Base-by-base conservation (phyloP, 2,113 vertebrate species). In the Pomatostomus ruficeps region DNA sequence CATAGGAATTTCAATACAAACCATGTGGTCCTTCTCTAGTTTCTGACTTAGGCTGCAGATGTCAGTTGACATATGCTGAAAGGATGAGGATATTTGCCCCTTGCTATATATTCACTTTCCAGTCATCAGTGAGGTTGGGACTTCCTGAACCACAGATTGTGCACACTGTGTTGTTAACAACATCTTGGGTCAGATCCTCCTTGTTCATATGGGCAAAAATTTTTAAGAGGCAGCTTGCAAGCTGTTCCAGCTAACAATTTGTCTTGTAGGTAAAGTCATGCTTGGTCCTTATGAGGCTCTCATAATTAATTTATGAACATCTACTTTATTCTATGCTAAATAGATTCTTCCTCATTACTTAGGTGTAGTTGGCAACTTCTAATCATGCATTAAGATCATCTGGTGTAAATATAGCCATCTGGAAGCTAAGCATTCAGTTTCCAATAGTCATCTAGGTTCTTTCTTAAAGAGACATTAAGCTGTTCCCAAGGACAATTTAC, bases 281-380 rank as follows among this genome's bases (percentile, higher is more conserved):
- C 22, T 43, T 82, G 40, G 54, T 85, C 66, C 49, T 92, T 94
- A 63, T 63, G 48, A 85, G 57, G 22, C 8, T 55, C 52, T 92
- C 57, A 67, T 79, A 88, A 88, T 88, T 79, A 88, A 94, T 93
- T 96, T 91, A 92, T 88, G 28, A 90, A 82, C 36, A 75, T 75
- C 45, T 90, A 82, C 31, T 90, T 85, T 82, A 79, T 85, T 85
- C 73, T 67, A 48, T 75, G 74, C 79, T 90, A 82, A 90, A 88
- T 52, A 92, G 40, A 93, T 93, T 91, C 71, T 92, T 90, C 17
- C 79, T 88, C 71, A 79, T 95, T 91, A 92, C 58, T 92, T 83
- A 65, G 31, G 52, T 93, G 46, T 67, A 94, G 81, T 17, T 93
- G 77, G 68, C 51, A 89, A 89, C 68, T 81, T 87, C 51, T 67